Base-by-base conservation (phyloP, 2,113 vertebrate genomes). In the Notothenia coriiceps region DNA sequence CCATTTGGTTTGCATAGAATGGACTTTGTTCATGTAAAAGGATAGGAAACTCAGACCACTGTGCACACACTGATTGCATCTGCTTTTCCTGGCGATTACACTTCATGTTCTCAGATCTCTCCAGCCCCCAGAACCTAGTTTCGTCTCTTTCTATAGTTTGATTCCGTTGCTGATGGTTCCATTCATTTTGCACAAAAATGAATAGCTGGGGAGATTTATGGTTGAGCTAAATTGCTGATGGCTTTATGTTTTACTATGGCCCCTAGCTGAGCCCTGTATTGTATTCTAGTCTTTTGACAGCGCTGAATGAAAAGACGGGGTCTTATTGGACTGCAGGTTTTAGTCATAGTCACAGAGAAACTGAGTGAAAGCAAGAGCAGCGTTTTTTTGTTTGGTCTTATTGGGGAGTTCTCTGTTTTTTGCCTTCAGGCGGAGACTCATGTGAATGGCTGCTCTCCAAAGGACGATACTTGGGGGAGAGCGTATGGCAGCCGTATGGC, bases 401-500 rank as follows among this genome's bases (percentile, higher is more conserved):
- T 79, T 79, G 72, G 44, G 52, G 9, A 51, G 1, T 66, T 88
- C 40, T 88, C 22, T 90, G 66, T 88, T 20, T 70, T 20, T 83
- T 84, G 40, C 81, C 43, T 84, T n/a, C 74, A 99, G 98, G 97
- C 82, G 95, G 91, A 47, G 97, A 99, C 88, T 97, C 96, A 0
- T 99, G 98, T 90, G 97, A 98, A 54, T 96, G 97, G 95, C 97
- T 99, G 87, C 94, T 99, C 74, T 97, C 98, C 86, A 98, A 94
- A 85, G 98, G 98, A 85, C 96, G 97, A 72, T 99, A 97, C 94
- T 95, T 99, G 94, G 98, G 98, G 81, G 96, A 98, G 82, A 96
- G 95, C 85, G 97, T 96, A 74, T 99, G 98, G 98, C 98, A 99
- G 78, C 98, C 98, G 46, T 96, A 99, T 90, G 98, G 98, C 85